Base-by-base conservation (phyloP, 2,113 vertebrate genomes). In the Notechis scutatus region DNA sequence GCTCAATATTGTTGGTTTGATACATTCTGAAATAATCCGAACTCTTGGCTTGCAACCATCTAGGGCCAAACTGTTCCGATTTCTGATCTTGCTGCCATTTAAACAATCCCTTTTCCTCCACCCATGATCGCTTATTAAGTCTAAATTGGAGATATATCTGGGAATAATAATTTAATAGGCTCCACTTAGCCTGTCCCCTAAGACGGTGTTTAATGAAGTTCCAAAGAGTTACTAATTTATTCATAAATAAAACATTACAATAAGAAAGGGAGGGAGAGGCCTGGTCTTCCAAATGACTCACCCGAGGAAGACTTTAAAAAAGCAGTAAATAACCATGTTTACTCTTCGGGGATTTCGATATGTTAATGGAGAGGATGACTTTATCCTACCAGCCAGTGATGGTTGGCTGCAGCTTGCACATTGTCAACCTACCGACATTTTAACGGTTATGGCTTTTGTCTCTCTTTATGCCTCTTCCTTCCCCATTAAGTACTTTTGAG, bases 101-200 rank as follows among this genome's bases (percentile, higher is more conserved):
- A 87, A 94, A 94, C 92, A 94, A 94, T 95, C 94, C 61, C 94
- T 97, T 94, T 93, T 96, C 95, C 94, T 95, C 95, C 94, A 92
- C 95, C 57, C 91, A 94, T 95, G 96, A 97, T 96, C 95, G 94
- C 94, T 96, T 95, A 94, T 94, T 95, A 96, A 95, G 94, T 94
- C 94, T 96, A 95, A 96, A 96, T 96, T 94, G 94, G 94, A 56
- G 94, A 94, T 94, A 81, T 96, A 93, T 93, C 97, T 94, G 93
- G 92, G 94, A 95, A 96, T 96, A 96, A 95, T 96, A 97, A 95
- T 95, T 92, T 95, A 95, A 92, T 92, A 90, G 87, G 91, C 93
- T 0, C 29, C 93, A 23, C 93, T 94, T 96, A 95, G 95, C 94
- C 61, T 90, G 56, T 90, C 94, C 95, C 94, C 4, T 69, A 93